Evolutionary conservation across 2,113 vertebrate genomes (phyloP).

Genomic region (Myotis davidii): DNA sequence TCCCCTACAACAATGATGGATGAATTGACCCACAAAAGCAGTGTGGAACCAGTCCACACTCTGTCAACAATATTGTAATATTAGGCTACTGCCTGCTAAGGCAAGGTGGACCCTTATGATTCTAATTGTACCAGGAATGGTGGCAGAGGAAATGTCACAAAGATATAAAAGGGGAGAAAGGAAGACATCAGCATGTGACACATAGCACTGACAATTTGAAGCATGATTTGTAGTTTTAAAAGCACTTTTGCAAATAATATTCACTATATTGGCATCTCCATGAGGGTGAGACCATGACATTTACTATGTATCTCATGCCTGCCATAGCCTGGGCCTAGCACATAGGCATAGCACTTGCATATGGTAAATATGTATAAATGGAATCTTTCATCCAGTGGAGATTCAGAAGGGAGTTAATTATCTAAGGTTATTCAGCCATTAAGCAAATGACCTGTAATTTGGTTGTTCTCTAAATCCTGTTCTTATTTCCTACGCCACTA

Average conservation of each 20-base stretch:
- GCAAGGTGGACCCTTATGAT: background rate
- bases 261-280: background rate
- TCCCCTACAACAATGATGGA: background rate
- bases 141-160: background rate
- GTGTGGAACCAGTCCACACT: background rate
- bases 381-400: background rate
- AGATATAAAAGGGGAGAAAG: background rate
- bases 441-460: constrained; percentile 8
- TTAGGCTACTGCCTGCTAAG: background rate
- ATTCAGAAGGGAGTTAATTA: background rate
- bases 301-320: background rate
- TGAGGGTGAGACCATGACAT: background rate
- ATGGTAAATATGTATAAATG: background rate
- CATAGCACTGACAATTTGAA: background rate
- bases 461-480: background rate
- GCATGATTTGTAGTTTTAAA: constrained; percentile 4
- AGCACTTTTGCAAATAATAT: background rate
- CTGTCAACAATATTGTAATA: background rate
- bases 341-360: background rate
- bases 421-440: background rate
- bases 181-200: background rate
- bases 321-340: background rate
- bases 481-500: background rate
- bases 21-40: background rate
- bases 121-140: background rate